Base-by-base conservation (phyloP, 2,797 vertebrate species). In the Pipistrellus kuhlii region DNA sequence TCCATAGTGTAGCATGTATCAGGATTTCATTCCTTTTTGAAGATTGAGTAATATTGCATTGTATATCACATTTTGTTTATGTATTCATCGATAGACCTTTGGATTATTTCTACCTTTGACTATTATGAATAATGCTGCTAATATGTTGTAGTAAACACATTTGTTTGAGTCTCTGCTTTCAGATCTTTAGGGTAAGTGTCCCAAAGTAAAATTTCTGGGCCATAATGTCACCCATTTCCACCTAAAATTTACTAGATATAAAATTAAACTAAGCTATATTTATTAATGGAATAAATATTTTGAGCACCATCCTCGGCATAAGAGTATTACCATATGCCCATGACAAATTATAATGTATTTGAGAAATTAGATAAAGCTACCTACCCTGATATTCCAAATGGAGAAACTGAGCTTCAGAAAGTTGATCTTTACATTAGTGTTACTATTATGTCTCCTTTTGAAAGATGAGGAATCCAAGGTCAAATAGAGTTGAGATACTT, bases 201-300 rank as follows among this genome's bases (percentile, higher is more conserved):
- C 23, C 51, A 57, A n/a, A 71, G 6, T 66, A 38, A 32, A 80
- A 69, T 86, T 94, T 51, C 14, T 80, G 23, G 8, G 64, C 80
- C 69, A 35, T 86, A 76, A 75, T 8, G 86, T 73, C 12, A 53
- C 2, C 1, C 5, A 73, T 64, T 21, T 81, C 8, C 2, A 44
- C 2, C 64, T 89, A 94, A 85, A 88, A 91, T 64, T 59, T 71
- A 5, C 23, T 15, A 71, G 18, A 44, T 35, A 81, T n/a, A 90
- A 93, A 96, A 59, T 90, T 72, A 71, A 93, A 59, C 38, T 66
- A 91, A 75, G 17, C 48, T 51, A 62, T 48, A 64, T 71, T 80
- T 1, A 35, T 41, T 86, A 62, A n/a, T 8, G 77, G 18, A 73
- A 85, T 64, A 80, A 87, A 59, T 87, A 66, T 84, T 30, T 4